Conservation (phyloP, 2,797 vertebrate genomes). For the Dipus sagitta region DNA sequence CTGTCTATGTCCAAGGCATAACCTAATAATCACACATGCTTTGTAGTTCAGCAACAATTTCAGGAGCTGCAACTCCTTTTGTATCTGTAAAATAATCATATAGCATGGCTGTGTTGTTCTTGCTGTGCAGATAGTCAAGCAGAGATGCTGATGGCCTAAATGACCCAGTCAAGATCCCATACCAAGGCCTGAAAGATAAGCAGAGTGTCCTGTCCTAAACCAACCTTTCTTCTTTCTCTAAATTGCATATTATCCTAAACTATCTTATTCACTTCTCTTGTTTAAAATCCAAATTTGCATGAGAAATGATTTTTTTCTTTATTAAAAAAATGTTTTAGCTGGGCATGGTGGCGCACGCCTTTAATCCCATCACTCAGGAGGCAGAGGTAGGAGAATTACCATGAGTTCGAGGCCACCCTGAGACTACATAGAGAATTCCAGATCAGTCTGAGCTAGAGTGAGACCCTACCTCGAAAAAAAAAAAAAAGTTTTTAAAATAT, state of each 20-base stretch:
- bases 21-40: background rate
- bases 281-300: conserved; percentile 35
- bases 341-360: no score
- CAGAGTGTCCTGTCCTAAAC: background rate
- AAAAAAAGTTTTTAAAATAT: no score
- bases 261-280: background rate
- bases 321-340: no score
- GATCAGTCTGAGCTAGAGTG: no score
- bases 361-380: no score
- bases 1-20: background rate
- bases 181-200: background rate
- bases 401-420: no score
- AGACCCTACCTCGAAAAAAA: no score
- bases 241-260: conserved; percentile 4
- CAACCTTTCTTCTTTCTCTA: background rate
- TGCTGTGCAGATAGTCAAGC: background rate
- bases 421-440: no score
- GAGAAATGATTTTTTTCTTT: background rate
- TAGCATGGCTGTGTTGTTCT: background rate
- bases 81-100: background rate
- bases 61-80: background rate
- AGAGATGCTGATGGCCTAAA: background rate
- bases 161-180: background rate
- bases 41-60: background rate
- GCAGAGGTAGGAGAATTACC: no score